These are phyloP conservation scores for Hermodice carunculata DNA, from an alignment of 2,888 invertebrate genomes.

Conservation along the genomic window DNA sequence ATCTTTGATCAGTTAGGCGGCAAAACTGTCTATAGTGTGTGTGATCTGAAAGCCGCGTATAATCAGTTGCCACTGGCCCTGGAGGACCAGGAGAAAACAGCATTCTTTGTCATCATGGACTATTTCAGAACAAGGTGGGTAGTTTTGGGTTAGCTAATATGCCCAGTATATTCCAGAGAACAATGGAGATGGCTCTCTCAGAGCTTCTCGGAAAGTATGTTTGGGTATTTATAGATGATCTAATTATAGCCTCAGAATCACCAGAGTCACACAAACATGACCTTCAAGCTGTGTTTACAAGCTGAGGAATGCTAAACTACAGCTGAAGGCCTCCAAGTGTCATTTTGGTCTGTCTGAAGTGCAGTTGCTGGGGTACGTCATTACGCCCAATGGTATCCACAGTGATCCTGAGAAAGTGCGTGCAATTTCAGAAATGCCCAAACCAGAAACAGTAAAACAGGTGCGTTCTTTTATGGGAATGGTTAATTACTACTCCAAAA, in stretches of 20 bases:
- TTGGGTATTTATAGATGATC: conserved; percentile 33
- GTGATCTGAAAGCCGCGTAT: conserved; percentile 31
- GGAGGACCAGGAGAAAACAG: conserved; percentile 25
- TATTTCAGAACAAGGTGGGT: conserved; percentile 26
- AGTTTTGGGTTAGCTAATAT: conserved; percentile 34
- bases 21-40: conserved; percentile 9
- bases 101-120: conserved; percentile 14
- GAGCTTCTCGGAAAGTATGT: conserved; percentile 3
- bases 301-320: too few species aligned
- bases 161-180: conserved; percentile 24
- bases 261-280: too few species aligned
- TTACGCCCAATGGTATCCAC: conserved; percentile 20
- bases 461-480: too few species aligned
- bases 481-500: conserved; percentile 18
- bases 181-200: conserved; percentile 21
- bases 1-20: conserved; percentile 35
- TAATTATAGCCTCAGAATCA: conserved; percentile 28
- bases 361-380: conserved; percentile 24
- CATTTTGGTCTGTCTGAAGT: conserved; percentile 20
- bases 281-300: too few species aligned
- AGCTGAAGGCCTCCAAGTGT: conserved; percentile 35
- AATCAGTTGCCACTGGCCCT: conserved; percentile 23
- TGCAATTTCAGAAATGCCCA: conserved; percentile 10
- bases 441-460: conserved; percentile 10
- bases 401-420: conserved; percentile 26